Conservation (phyloP, 1,140 invertebrate species). For the Ostrea edulis region DNA sequence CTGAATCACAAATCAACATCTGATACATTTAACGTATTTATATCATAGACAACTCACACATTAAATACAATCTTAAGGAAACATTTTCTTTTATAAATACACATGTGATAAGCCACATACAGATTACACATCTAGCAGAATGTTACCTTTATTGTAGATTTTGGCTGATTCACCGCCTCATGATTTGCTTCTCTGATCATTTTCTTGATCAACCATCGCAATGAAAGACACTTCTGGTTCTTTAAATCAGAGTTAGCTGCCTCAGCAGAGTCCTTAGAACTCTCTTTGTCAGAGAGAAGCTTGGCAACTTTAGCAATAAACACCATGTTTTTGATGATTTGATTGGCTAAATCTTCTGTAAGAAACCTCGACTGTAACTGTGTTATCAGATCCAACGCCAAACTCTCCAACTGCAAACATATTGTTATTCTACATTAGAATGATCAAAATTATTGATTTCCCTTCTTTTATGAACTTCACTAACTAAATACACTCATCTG, state of each 20-base stretch:
- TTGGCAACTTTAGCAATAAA: conserved; percentile 83
- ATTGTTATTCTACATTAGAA: background rate
- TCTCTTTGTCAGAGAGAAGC: conserved; percentile 72
- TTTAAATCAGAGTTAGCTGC: conserved; percentile 75
- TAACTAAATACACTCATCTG: too few species aligned
- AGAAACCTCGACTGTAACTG: conserved; percentile 83
- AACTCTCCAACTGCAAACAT: conserved; percentile 81
- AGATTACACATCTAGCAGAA: too few species aligned
- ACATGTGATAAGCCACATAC: too few species aligned
- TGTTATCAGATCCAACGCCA: conserved; percentile 86
- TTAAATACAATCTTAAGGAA: too few species aligned
- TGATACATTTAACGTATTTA: too few species aligned
- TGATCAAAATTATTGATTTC: too few species aligned
- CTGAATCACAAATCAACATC: too few species aligned
- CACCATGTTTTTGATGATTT: conserved; percentile 86
- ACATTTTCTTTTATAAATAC: too few species aligned
- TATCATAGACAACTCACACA: too few species aligned
- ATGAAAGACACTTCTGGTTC: conserved; percentile 69
- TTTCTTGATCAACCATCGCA: conserved; percentile 85
- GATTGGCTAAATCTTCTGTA: conserved; percentile 70
- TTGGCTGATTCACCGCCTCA: conserved; percentile 84
- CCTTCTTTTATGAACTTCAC: too few species aligned
- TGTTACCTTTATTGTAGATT: conserved; percentile 80
- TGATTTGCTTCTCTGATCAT: conserved; percentile 86
- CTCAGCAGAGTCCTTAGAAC: conserved; percentile 46